Conservation (phyloP, 2,113 vertebrate genomes). For the Sapajus apella region DNA sequence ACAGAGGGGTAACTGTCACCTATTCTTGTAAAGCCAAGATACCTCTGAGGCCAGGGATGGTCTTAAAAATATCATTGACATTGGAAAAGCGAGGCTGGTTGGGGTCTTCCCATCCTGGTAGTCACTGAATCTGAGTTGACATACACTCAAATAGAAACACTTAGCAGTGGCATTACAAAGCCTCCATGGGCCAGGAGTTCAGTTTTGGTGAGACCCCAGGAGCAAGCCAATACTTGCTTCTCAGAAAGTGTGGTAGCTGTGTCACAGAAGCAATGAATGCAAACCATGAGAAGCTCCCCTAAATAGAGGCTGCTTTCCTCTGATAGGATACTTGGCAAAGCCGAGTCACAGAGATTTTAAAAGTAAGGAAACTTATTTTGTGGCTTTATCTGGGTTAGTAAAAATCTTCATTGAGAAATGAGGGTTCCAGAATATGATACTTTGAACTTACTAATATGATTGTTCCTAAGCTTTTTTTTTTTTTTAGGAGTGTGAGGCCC, state of each 20-base stretch:
- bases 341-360: constrained; percentile 5
- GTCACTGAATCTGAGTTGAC: not conserved
- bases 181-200: not conserved
- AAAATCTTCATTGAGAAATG: not conserved
- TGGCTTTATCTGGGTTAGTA: not conserved
- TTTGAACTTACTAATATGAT: not conserved
- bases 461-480: not conserved
- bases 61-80: not conserved
- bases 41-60: not conserved
- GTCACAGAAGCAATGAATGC: not conserved
- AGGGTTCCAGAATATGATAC: not conserved
- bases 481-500: not conserved
- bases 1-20: not conserved
- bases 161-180: not conserved
- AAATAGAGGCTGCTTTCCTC: not conserved
- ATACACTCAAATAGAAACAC: not conserved
- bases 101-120: not conserved
- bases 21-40: not conserved
- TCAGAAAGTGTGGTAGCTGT: not conserved
- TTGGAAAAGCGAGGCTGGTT: not conserved
- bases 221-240: not conserved
- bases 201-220: not conserved
- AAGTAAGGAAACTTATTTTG: not conserved
- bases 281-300: not conserved
- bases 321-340: not conserved